phyloP scores from a whole-genome alignment of 2,888 invertebrate genomes.

The Drosophila pseudotakahashii region DNA sequence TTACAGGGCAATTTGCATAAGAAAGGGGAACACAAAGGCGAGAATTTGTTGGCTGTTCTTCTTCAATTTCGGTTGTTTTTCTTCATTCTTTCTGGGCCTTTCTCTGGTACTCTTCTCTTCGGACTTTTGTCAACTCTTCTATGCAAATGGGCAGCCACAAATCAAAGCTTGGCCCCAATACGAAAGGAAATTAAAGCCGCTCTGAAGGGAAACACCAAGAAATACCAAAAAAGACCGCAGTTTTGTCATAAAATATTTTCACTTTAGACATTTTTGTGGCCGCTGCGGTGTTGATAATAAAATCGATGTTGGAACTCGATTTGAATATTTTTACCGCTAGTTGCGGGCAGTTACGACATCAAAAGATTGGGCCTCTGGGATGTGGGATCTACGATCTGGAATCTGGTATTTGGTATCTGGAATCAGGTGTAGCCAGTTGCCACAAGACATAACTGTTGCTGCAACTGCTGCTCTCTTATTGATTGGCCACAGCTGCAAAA shows the following conservation, averaged over 20 bases:
- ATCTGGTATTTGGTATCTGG: too few species aligned
- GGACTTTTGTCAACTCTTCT: slow-evolving; percentile 39
- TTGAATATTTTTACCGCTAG: slow-evolving; percentile 67
- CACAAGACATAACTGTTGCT: slow-evolving; percentile 25
- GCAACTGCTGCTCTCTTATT: slow-evolving; percentile 50
- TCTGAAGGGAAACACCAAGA: background rate
- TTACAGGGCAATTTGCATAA: slow-evolving; percentile 54
- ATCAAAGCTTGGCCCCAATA: slow-evolving; percentile 43
- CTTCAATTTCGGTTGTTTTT: slow-evolving; percentile 47
- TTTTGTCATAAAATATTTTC: slow-evolving; percentile 44
- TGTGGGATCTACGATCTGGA: background rate
- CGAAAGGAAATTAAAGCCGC: slow-evolving; percentile 23
- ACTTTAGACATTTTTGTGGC: slow-evolving; percentile 33
- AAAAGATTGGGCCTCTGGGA: slow-evolving; percentile 13
- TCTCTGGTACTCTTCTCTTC: slow-evolving; percentile 21
- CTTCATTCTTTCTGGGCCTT: slow-evolving; percentile 33
- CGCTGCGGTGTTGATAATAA: slow-evolving; percentile 20
- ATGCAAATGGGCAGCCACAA: slow-evolving; percentile 40
- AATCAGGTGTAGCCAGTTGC: slow-evolving; percentile 20
- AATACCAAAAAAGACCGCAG: background rate
- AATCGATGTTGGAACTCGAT: slow-evolving; percentile 55
- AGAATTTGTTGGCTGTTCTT: slow-evolving; percentile 25
- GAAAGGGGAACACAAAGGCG: slow-evolving; percentile 31
- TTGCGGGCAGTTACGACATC: slow-evolving; percentile 38
- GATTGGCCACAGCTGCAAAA: slow-evolving; percentile 52